Evolutionary conservation across 2,888 invertebrate species (phyloP).

Genomic region (Drosophila pullipes): DNA sequence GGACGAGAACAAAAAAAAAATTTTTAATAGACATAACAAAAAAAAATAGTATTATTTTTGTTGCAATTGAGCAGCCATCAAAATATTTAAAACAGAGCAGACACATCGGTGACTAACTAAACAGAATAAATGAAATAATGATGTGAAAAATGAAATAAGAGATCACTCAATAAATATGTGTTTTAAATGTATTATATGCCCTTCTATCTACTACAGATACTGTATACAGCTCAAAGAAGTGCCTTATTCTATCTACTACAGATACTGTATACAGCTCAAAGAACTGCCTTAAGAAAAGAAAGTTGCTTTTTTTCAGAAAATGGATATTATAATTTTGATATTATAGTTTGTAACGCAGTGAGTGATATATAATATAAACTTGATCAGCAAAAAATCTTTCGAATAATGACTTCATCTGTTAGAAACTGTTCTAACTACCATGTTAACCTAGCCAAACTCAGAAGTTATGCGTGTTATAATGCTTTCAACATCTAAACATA

Average conservation of each 20-base stretch:
- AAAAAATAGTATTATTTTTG: constrained; percentile 5
- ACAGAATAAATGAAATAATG: not conserved
- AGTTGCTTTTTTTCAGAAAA: not conserved
- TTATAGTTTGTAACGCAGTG: too few relatives aligned
- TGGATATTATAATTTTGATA: too few relatives aligned
- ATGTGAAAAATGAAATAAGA: not conserved
- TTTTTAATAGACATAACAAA: not conserved
- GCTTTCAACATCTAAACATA: too few relatives aligned
- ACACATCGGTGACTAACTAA: constrained; percentile 8
- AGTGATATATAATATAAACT: not conserved
- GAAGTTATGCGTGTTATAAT: too few relatives aligned
- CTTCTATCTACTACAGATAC: too few relatives aligned
- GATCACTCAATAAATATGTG: not conserved
- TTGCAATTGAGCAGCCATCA: constrained; percentile 10
- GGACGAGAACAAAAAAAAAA: constrained; percentile 10
- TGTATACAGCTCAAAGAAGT: not conserved
- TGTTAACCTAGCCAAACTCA: too few relatives aligned
- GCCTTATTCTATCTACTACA: not conserved
- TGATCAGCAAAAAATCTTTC: not conserved
- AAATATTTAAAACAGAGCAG: constrained; percentile 14
- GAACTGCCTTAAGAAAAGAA: not conserved
- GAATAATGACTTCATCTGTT: too few relatives aligned
- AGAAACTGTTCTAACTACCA: too few relatives aligned
- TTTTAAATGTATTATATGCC: not conserved
- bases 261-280: not conserved